Base-by-base conservation (phyloP, 2,888 invertebrate genomes). In the Tenthredo mesomela region DNA sequence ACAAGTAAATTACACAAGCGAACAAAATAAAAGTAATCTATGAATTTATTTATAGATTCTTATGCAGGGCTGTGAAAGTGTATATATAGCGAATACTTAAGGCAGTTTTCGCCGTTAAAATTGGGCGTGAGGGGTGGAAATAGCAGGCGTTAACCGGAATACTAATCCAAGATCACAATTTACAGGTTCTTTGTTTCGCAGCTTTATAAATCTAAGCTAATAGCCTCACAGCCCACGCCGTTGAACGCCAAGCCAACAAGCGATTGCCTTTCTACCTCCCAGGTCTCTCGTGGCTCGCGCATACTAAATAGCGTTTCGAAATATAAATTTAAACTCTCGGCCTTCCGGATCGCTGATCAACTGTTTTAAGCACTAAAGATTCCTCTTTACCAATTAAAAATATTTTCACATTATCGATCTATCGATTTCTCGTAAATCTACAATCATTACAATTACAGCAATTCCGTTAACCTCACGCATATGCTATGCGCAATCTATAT, bases 171-270 rank as follows among this genome's bases (percentile, higher is more conserved):
- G 89, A 90, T 91, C 88, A 90, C 90, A 90, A 92, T 92, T 92
- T 91, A 91, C 92, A 90, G 91, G 89, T 92, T 92, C 92, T 92
- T 92, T 92, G 92, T 92, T 92, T 92, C 90, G 90, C 88, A 88
- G 90, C 91, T 91, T 92, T 92, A 92, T 91, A 92, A 92, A 91
- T 92, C 92, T 82, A 70, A 82, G 82, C 47, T 82, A 82, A 82
- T 82, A 82, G 82, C 82, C 82, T 82, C 82, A 47, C 82, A 67
- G 37, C 82, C 80, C 61, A 50, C 43, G 61, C 40, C 80, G n/a
- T 33, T 61, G 80, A 80, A 61, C 80, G 58, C 67, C 47, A 40
- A 82, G 82, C 82, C 82, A 67, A 82, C 67, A 82, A 82, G 29
- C 70, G 82, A 82, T 82, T 67, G 67, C 82, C 67, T 82, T 43